Evolutionary conservation across 2,888 invertebrate species (phyloP), one percentile per base, ranked within the genome.

Genomic region (Opisthograptis luteolata): DNA sequence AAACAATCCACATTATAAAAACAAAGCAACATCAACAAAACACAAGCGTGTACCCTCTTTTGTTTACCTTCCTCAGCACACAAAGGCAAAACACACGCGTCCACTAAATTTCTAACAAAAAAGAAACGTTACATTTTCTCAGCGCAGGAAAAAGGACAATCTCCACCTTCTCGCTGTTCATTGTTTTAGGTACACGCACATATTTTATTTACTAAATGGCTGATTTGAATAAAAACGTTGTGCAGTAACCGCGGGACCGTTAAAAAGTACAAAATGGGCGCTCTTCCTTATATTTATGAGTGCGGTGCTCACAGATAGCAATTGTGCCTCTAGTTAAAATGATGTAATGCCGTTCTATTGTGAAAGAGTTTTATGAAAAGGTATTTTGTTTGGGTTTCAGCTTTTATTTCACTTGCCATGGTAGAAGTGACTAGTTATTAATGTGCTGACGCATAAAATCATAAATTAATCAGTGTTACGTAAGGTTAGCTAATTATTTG

Each of bases 121-220:
- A n/a, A 49, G 70, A 65, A 72, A 65, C 73, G 74, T 66, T 66
- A 63, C 71, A 64, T 64, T 66, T 64, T 64, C 67, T 68, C 64
- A 72, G 73, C 14, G 65, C 67, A 72, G 73, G 70, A 71, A 78
- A 73, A 76, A 77, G 79, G 79, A 69, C 76, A 64, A 47, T 82
- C 78, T 76, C 87, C 85, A 74, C 82, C 83, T 84, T 77, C 70
- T 70, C 75, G 77, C 79, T 80, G 85, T 83, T 82, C 76, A 81
- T 87, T 87, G 87, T 88, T 82, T 78, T 70, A 75, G 75, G 73
- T 74, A 76, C 76, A 79, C 78, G 40, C 60, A 87, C 87, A 89
- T 88, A 89, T 90, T 90, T 90, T 87, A 85, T 86, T 83, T 83
- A 81, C 83, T 87, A 89, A 89, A 87, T 88, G 88, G 84, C 81